Base-by-base conservation (phyloP, 2,797 vertebrate species). In the Anguilla anguilla region DNA sequence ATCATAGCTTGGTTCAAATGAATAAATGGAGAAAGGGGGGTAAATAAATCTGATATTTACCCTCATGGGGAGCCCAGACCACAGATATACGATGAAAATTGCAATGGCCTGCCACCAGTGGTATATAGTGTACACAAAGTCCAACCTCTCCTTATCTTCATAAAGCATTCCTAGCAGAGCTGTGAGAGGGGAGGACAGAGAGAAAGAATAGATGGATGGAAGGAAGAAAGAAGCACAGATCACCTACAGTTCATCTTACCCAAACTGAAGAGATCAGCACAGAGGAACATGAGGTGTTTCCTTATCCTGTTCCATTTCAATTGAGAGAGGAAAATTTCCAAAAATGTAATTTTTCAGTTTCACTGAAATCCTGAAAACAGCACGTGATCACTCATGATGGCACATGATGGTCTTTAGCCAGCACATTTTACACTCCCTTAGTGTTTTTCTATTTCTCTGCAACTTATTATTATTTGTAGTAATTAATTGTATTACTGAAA, bases 21-120 rank as follows among this genome's bases (percentile, higher is more conserved):
- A 57, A 57, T 57, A 3, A 57, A 57, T 57, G 55, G 15, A 57
- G 15, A 17, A 13, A 2, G 85, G 6, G 46, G 17, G 25, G 49
- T 10, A 11, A 51, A 51, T 51, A 67, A 25, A 1, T 35, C 85
- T 25, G 53, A 59, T 83, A 49, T 91, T 94, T 89, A 99, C 98
- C 97, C 97, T 98, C 98, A 99, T 99, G 22, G 97, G 97, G 67
- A 98, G 85, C 9, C 92, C 83, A 0, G 96, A 96, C 96, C 98
- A 98, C 46, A 98, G 94, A 93, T 99, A 99, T 55, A 98, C 97
- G 0, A 94, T 91, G 79, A 99, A 99, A 94, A 99, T 99, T 81
- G 98, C 98, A 85, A 99, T 90, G 0, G 98, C 98, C 92, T 99
- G 98, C 93, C 96, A 98, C 98, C 98, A 99, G 95, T 99, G 98